Percentiles rank a stretch among this genome's conserved stretches.
These are phyloP conservation scores for Micropterix aruncella DNA, from an alignment of 2,888 invertebrate species.

Conservation along the genomic window DNA sequence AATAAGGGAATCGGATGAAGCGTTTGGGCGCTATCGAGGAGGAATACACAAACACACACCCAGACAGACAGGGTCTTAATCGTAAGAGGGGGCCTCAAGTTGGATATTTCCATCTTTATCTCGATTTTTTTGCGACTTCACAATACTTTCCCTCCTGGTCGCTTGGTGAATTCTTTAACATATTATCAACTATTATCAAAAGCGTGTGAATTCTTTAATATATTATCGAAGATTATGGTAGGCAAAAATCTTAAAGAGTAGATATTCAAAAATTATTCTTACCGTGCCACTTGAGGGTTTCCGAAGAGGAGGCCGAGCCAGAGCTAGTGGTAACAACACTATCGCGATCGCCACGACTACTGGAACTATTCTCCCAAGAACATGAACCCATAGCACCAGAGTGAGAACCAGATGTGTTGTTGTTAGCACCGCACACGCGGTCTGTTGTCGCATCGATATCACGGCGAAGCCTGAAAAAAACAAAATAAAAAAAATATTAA, in stretches of 20 bases:
- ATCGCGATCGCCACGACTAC: conserved; percentile 32
- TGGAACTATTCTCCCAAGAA: neutral
- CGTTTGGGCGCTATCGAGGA: too few relatives aligned
- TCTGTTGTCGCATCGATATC: conserved; percentile 42
- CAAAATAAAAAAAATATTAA: neutral
- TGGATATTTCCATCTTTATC: too few relatives aligned
- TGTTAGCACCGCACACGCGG: conserved; percentile 11
- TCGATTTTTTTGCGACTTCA: too few relatives aligned
- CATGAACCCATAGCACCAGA: neutral
- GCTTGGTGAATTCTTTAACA: too few relatives aligned
- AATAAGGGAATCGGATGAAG: too few relatives aligned
- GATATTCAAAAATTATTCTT: conserved; percentile 15
- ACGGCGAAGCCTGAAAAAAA: conserved; percentile 28
- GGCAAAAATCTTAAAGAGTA: neutral
- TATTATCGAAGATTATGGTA: neutral
- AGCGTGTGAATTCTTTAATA: neutral
- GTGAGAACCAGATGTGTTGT: conserved; percentile 10
- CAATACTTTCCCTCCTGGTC: too few relatives aligned
- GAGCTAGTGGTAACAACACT: conserved; percentile 48
- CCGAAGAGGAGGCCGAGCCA: conserved; percentile 53
- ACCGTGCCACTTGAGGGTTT: conserved; percentile 65
- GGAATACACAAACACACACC: too few relatives aligned
- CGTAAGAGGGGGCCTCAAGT: too few relatives aligned
- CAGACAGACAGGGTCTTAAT: too few relatives aligned
- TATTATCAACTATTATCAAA: too few relatives aligned